phyloP scores from a whole-genome alignment of 2,888 invertebrate species.

The Andrena trimmerana region DNA sequence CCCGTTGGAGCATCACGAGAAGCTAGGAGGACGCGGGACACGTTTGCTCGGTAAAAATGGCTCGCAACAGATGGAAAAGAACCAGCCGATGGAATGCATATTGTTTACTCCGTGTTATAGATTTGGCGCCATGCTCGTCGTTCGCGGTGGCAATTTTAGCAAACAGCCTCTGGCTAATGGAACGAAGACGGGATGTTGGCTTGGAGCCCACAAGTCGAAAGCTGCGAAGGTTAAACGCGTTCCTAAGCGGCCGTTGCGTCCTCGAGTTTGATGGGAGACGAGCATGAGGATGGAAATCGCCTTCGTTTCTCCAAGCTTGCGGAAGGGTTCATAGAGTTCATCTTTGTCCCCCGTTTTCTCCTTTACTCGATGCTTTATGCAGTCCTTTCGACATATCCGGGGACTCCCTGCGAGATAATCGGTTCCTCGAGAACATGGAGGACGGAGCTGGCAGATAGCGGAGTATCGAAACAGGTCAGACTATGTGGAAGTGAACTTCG shows the following conservation, averaged over 20 bases:
- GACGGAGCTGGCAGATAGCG: too few species aligned
- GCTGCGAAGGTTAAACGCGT: conserved; percentile 51
- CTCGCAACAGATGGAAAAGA: conserved; percentile 41
- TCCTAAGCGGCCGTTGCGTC: conserved; percentile 22
- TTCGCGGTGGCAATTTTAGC: conserved; percentile 54
- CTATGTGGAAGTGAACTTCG: too few species aligned
- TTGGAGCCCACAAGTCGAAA: conserved; percentile 40
- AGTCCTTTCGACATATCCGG: background rate
- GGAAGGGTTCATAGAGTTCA: background rate
- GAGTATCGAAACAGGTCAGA: too few species aligned
- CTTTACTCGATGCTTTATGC: background rate
- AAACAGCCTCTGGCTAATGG: conserved; percentile 37
- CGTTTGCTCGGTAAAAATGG: conserved; percentile 2
- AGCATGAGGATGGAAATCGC: conserved; percentile 15
- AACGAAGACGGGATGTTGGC: conserved; percentile 59
- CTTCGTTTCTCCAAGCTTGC: background rate
- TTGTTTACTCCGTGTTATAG: conserved; percentile 44
- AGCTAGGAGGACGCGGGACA: background rate
- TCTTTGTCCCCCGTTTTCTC: background rate
- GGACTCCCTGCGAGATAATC: too few species aligned
- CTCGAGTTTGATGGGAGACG: conserved; percentile 34
- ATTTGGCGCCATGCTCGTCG: conserved; percentile 51
- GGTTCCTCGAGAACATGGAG: too few species aligned
- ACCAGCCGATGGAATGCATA: conserved; percentile 34
- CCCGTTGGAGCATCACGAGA: background rate